These are phyloP conservation scores for Lonchura striata DNA, from an alignment of 2,113 vertebrate species.

Conservation along the genomic window DNA sequence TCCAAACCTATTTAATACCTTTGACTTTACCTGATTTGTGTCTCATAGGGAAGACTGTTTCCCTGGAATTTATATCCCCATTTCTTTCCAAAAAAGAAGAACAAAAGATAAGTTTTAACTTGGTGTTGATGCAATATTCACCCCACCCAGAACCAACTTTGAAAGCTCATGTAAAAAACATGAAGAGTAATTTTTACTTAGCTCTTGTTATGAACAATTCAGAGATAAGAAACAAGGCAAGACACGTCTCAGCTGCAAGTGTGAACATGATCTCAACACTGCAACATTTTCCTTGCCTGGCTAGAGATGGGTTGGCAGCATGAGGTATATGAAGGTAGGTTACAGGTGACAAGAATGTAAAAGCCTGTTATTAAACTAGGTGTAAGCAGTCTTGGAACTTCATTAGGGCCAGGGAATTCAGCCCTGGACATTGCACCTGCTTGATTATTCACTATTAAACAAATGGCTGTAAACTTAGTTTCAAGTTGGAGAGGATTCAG, in stretches of 20 bases:
- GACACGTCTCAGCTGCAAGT: slow-evolving; percentile 12
- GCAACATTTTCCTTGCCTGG: slow-evolving; percentile 45
- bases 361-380: slow-evolving; percentile 51
- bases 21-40: not conserved
- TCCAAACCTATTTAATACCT: not conserved
- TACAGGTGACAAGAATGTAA: slow-evolving; percentile 35
- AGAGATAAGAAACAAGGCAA: slow-evolving; percentile 56
- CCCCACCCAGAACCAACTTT: slow-evolving; percentile 66
- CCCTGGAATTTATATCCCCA: not conserved
- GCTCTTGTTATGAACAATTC: slow-evolving; percentile 47
- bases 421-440: slow-evolving; percentile 40
- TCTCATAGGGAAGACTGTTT: not conserved
- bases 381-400: slow-evolving; percentile 21
- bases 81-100: slow-evolving; percentile 52
- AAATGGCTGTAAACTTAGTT: not conserved
- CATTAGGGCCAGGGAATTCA: slow-evolving; percentile 15
- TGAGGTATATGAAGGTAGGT: slow-evolving; percentile 34
- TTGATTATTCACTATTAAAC: slow-evolving; percentile 13
- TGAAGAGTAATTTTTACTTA: slow-evolving; percentile 52
- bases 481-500: slow-evolving; percentile 10
- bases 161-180: slow-evolving; percentile 63
- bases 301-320: slow-evolving; percentile 16
- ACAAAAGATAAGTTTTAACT: slow-evolving; percentile 64
- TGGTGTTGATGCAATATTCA: slow-evolving; percentile 50
- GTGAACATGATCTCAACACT: slow-evolving; percentile 22